These are phyloP conservation scores for Trichogramma evanescens DNA, from an alignment of 2,888 invertebrate species.

Conservation along the genomic window DNA sequence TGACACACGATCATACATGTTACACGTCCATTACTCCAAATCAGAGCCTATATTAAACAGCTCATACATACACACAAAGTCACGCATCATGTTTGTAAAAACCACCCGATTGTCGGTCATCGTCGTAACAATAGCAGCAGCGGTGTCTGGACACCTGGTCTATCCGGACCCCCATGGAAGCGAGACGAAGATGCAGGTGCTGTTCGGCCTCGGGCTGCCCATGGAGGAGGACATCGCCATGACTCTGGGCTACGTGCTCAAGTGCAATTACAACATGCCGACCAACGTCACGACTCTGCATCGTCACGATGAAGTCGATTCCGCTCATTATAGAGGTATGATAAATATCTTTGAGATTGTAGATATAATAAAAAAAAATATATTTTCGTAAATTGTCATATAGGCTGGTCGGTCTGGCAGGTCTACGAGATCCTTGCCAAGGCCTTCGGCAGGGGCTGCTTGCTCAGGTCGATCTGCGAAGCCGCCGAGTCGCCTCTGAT, in stretches of 20 bases:
- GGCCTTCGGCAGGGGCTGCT: conserved; percentile 57
- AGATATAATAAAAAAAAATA: conserved; percentile 2
- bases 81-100: no score
- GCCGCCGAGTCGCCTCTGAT: conserved; percentile 62
- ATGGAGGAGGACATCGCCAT: conserved; percentile 47
- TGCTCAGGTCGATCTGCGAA: conserved; percentile 71
- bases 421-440: conserved; percentile 59
- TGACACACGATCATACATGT: no score
- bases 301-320: conserved; percentile 50
- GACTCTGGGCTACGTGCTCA: conserved; percentile 48
- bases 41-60: no score
- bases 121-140: not conserved
- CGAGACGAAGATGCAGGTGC: conserved; percentile 44
- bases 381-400: no score
- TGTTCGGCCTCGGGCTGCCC: conserved; percentile 50
- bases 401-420: conserved; percentile 47
- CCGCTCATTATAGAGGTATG: conserved; percentile 26
- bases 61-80: no score
- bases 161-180: conserved; percentile 35
- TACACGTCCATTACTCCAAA: no score
- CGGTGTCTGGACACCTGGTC: conserved; percentile 19
- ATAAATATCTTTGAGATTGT: not conserved
- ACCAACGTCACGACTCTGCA: conserved; percentile 39
- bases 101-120: no score
- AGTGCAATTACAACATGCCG: conserved; percentile 46